A percentile compares a stretch with the other conserved stretches of the same genome.
Conservation (phyloP, 1,140 invertebrate species). For the Scaptomyza hsui region DNA sequence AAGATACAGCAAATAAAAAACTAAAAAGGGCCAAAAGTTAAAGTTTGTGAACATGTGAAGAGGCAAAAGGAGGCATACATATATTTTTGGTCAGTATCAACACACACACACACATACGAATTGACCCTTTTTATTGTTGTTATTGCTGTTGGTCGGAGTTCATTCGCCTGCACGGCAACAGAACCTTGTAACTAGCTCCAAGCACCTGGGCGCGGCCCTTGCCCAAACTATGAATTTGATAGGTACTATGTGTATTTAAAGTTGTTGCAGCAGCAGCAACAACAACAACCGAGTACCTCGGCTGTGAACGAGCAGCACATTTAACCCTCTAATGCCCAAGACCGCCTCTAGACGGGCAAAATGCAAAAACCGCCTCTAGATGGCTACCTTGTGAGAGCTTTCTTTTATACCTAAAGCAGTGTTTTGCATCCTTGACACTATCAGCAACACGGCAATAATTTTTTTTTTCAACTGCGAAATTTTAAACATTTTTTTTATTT, state of each 20-base stretch:
- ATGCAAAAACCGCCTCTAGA: no score
- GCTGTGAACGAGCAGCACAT: conserved; percentile 54
- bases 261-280: conserved; percentile 42
- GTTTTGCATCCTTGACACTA: no score
- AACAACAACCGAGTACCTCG: conserved; percentile 22
- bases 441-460: no score
- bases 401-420: no score
- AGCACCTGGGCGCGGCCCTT: conserved; percentile 38
- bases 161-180: conserved; percentile 56
- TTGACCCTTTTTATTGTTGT: conserved; percentile 62
- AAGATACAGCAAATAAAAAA: neutral
- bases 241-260: conserved; percentile 59
- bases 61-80: neutral
- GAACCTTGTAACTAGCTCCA: conserved; percentile 22
- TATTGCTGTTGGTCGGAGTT: conserved; percentile 40
- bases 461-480: no score
- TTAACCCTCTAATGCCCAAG: no score
- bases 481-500: no score
- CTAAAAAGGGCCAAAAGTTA: no score
- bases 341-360: no score
- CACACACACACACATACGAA: conserved; percentile 9
- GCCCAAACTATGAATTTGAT: conserved; percentile 47
- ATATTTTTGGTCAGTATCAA: neutral
- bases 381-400: no score
- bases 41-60: no score